Evolutionary conservation across 2,113 vertebrate genomes (phyloP), one percentile per base, ranked within the genome.

Genomic region (Phalacrocorax carbo): DNA sequence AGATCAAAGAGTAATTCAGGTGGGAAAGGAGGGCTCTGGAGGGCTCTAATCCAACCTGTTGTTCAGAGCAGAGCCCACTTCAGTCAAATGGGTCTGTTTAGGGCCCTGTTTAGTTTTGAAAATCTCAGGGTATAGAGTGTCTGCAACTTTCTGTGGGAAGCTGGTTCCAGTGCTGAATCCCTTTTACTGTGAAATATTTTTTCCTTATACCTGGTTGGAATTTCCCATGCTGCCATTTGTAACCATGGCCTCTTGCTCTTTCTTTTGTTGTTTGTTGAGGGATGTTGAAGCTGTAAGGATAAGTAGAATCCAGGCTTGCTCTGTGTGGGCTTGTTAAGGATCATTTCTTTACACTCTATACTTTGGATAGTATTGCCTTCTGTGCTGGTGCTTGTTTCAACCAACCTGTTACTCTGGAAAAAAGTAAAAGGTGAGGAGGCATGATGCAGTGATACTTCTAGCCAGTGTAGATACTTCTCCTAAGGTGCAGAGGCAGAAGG

Each of bases 161-260:
- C 11, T 19, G 1, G 2, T 57, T 75, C 22, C 11, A 22, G 15
- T 14, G 1, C 4, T 66, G 30, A 40, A 44, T 4, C 3, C 23
- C 27, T 86, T 4, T 7, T 36, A 21, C 2, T 32, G 27, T 68
- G 48, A 82, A 68, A 71, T 1, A 15, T 2, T 36, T 75, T 64
- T 51, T 60, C 25, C 16, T 66, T 55, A 6, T 27, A 3, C 55
- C 30, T 86, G 10, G 2, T 10, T 69, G 54, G 44, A 81, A 83
- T 83, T 77, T 60, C 36, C 27, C n/a, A 77, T 54, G 9, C 18
- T 83, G 30, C 13, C 16, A 32, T 11, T 32, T 58, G 9, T 86
- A 23, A 54, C 27, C 7, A 9, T 10, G 26, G 38, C 19, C 7
- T 66, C 13, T 60, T 78, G 13, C 23, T 26, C 17, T 78, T 82